Conservation (phyloP, 2,888 invertebrate species). For the Cremastinae sp. region DNA sequence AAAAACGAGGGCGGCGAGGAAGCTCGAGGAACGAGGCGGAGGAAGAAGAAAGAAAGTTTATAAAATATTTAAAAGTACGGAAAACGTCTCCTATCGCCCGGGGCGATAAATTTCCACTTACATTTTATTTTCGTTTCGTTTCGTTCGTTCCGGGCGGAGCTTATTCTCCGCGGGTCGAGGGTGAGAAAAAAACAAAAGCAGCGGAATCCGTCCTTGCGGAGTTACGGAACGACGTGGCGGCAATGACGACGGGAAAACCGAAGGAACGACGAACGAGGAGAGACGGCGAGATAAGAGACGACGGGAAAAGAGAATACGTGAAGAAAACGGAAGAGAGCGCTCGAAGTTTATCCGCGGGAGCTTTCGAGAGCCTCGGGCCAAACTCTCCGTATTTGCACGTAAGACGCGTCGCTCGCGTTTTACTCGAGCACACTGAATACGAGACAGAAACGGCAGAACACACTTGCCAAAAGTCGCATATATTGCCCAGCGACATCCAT, state of each 20-base stretch:
- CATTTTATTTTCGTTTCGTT: constrained; percentile 79
- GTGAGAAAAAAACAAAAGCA: constrained; percentile 39
- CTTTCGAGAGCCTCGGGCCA: constrained; percentile 46
- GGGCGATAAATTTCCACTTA: constrained; percentile 81
- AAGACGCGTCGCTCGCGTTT: too few species aligned
- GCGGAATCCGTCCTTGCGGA: constrained; percentile 59
- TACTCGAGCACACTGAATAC: too few species aligned
- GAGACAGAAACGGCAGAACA: too few species aligned
- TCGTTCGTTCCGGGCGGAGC: constrained; percentile 68
- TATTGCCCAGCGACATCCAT: too few species aligned
- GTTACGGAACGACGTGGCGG: constrained; percentile 60
- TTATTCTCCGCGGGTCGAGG: constrained; percentile 42
- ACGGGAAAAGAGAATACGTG: constrained; percentile 34
- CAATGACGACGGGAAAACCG: neutral
- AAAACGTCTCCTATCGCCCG: constrained; percentile 79
- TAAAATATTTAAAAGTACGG: constrained; percentile 81
- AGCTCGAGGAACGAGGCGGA: constrained; percentile 16
- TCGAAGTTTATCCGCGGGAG: constrained; percentile 52
- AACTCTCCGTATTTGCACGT: constrained; percentile 37
- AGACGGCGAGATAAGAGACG: constrained; percentile 26
- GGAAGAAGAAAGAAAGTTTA: constrained; percentile 77
- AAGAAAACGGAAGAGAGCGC: constrained; percentile 25
- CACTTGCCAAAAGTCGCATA: too few species aligned
- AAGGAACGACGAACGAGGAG: constrained; percentile 18
- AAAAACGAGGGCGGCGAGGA: constrained; percentile 64